A percentile compares a stretch with the other conserved stretches of the same genome.
These are phyloP conservation scores for Sebastes fasciatus DNA, from an alignment of 2,113 vertebrate species.

Conservation along the genomic window DNA sequence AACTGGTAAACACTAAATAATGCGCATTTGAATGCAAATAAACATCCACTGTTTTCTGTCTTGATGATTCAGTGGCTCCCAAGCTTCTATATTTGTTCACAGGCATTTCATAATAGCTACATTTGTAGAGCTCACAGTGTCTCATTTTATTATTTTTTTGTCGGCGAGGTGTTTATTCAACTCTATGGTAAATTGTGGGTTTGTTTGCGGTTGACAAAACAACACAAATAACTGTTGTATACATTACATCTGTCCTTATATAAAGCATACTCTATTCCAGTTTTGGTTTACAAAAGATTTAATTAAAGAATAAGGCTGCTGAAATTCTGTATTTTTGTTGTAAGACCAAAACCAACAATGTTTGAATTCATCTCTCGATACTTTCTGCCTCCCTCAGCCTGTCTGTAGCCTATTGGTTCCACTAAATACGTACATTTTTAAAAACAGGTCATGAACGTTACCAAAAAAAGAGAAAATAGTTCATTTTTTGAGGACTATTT, in stretches of 20 bases:
- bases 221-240: background rate
- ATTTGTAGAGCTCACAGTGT: background rate
- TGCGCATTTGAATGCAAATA: slow-evolving; percentile 46
- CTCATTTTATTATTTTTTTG: background rate
- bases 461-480: background rate
- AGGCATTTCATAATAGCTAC: background rate
- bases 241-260: background rate
- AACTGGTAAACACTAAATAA: slow-evolving; percentile 19
- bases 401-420: background rate
- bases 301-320: background rate
- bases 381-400: background rate
- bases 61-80: background rate
- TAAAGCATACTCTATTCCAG: background rate
- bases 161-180: background rate
- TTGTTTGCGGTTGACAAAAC: background rate
- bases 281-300: background rate
- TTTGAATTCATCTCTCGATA: background rate
- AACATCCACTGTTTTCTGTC: background rate
- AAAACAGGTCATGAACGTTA: background rate
- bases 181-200: background rate
- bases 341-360: background rate
- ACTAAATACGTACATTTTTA: background rate
- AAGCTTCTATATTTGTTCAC: slow-evolving; percentile 37
- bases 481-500: background rate
- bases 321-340: background rate